phyloP scores from a whole-genome alignment of 53 echinoderm and acorn worm genomes.

The Zoroaster sp. region DNA sequence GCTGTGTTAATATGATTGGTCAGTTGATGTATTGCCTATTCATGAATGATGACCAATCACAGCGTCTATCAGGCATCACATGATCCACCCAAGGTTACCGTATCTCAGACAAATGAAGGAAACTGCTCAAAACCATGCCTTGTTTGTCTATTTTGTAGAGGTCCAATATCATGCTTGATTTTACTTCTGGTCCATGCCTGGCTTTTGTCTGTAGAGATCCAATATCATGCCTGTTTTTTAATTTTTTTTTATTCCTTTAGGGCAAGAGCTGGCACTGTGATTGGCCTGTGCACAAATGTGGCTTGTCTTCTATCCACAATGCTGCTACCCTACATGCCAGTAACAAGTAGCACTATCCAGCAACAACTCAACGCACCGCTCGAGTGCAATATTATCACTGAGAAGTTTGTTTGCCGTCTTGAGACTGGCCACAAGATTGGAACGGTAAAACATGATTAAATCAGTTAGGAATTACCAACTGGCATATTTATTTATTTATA shows the following conservation, averaged over 20 bases:
- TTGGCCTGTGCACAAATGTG: slow-evolving; percentile 79
- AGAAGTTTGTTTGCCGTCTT: slow-evolving; percentile 81
- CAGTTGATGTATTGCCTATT: too few species aligned
- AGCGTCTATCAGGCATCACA: too few species aligned
- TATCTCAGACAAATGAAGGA: too few species aligned
- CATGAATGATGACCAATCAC: too few species aligned
- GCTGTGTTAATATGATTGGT: too few species aligned
- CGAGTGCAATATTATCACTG: slow-evolving; percentile 73
- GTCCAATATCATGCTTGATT: neutral
- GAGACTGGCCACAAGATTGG: slow-evolving; percentile 95
- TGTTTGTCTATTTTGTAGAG: too few species aligned
- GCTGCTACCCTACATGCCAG: slow-evolving; percentile 92
- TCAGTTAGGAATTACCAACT: neutral
- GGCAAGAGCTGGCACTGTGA: slow-evolving; percentile 79
- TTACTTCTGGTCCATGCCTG: neutral
- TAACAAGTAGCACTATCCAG: slow-evolving; percentile 82
- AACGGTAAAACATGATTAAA: slow-evolving; percentile 56
- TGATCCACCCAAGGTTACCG: too few species aligned
- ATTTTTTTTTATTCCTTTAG: slow-evolving; percentile 20
- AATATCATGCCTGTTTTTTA: neutral
- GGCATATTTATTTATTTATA: too few species aligned
- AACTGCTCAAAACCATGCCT: too few species aligned
- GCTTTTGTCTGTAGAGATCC: neutral
- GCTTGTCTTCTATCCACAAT: slow-evolving; percentile 87
- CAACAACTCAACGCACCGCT: slow-evolving; percentile 77